Evolutionary conservation across 2,797 vertebrate genomes (phyloP), one percentile per base, ranked within the genome.

Genomic region (Pipistrellus nathusii): DNA sequence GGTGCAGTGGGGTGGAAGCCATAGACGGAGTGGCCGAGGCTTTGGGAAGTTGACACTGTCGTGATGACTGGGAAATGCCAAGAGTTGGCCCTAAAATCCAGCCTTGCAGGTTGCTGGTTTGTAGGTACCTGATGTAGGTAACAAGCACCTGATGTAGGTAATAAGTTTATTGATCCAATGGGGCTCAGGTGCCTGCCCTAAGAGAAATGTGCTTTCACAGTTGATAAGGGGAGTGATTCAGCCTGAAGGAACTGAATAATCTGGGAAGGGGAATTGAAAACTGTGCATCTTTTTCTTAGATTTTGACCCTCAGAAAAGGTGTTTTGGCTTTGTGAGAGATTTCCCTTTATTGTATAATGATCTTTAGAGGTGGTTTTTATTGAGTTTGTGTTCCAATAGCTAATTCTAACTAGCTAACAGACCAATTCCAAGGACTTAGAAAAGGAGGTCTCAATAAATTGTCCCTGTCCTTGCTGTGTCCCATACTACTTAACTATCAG

Each of bases 271-370:
- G 23, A 69, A 68, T 73, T 77, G 41, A 35, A 89, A 93, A 82
- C 5, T 35, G 6, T 17, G 3, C 53, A 14, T 71, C 1, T 69
- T 77, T 72, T 86, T 83, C 46, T 66, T 55, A 66, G 8, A 46
- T 83, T 85, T 85, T 86, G 30, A 72, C 18, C 35, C 35, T 88
- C 76, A 53, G 69, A 88, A n/a, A 88, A 46, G 35, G 25, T 88
- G n/a, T 25, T 57, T 38, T 85, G 64, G 25, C 75, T 48, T 86
- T 93, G 35, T 44, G 6, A 68, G 75, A 85, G 38, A 66, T 90
- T 90, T 91, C 17, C 84, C 48, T 64, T 71, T 80, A 53, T 51
- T 86, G 3, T 27, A 25, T 38, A 9, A 9, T 87, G 12, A 71
- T 75, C 72, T 89, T 48, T 55, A 75, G 62, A 93, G 35, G n/a